These are phyloP conservation scores for Psilopsiagon aurifrons DNA, from an alignment of 2,113 vertebrate species.

Conservation along the genomic window DNA sequence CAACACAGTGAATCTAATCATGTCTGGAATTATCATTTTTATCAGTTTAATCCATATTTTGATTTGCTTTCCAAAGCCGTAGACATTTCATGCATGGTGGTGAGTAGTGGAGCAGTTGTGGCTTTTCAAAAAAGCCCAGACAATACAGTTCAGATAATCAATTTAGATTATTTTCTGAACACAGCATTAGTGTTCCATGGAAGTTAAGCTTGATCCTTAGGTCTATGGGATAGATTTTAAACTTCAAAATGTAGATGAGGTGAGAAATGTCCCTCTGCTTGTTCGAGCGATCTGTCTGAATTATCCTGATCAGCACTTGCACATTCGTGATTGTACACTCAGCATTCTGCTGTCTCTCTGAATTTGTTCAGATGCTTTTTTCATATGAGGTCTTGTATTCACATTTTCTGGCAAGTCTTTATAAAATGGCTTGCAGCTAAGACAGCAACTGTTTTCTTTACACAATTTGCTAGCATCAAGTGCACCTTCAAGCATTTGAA, in stretches of 20 bases:
- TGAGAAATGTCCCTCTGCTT: neutral
- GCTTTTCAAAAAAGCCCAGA: constrained; percentile 26
- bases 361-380: neutral
- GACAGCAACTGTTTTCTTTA: neutral
- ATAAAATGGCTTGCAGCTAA: neutral
- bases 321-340: neutral
- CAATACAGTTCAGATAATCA: constrained; percentile 65
- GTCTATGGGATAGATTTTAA: constrained; percentile 46
- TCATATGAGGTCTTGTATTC: neutral
- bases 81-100: constrained; percentile 35
- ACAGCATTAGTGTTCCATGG: constrained; percentile 25
- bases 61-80: constrained; percentile 67
- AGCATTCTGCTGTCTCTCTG: neutral
- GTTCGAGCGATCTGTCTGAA: neutral
- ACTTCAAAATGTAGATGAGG: neutral
- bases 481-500: neutral
- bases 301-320: neutral
- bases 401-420: neutral
- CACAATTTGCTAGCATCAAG: neutral
- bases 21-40: constrained; percentile 76
- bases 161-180: constrained; percentile 70
- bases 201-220: constrained; percentile 44
- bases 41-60: constrained; percentile 79
- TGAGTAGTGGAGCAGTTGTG: constrained; percentile 69
- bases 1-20: constrained; percentile 77